Evolutionary conservation across 2,888 invertebrate species (phyloP).

Genomic region (Cryptus armator): DNA sequence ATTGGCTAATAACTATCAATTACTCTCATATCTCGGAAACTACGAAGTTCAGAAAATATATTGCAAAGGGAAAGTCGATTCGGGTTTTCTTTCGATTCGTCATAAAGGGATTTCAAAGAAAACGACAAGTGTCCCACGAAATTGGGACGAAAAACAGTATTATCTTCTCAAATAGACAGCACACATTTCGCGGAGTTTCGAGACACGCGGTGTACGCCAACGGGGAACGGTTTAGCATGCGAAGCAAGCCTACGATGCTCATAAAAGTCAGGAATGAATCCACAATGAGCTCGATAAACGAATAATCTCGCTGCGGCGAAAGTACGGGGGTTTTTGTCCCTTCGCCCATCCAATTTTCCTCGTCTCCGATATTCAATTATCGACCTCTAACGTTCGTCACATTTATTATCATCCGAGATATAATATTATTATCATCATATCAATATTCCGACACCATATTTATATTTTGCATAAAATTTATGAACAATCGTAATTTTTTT

Average conservation of each 20-base stretch:
- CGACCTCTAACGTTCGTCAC: slow-evolving; percentile 52
- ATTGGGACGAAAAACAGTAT: too few relatives aligned
- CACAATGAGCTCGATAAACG: slow-evolving; percentile 80
- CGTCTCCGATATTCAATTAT: slow-evolving; percentile 51
- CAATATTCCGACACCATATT: slow-evolving; percentile 17
- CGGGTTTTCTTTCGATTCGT: too few relatives aligned
- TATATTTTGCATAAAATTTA: background rate
- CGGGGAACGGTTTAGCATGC: slow-evolving; percentile 39
- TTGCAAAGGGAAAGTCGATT: too few relatives aligned
- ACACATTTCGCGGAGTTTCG: background rate
- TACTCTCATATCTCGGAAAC: too few relatives aligned
- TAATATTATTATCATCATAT: slow-evolving; percentile 29
- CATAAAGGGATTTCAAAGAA: too few relatives aligned
- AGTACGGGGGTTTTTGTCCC: slow-evolving; percentile 41
- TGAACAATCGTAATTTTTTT: background rate
- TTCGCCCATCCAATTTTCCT: slow-evolving; percentile 41
- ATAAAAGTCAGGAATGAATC: slow-evolving; percentile 79
- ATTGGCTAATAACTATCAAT: too few relatives aligned
- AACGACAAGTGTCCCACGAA: too few relatives aligned
- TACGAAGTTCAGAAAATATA: too few relatives aligned
- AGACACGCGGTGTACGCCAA: background rate
- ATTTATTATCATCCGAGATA: slow-evolving; percentile 1
- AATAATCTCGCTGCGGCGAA: slow-evolving; percentile 72
- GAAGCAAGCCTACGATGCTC: slow-evolving; percentile 63
- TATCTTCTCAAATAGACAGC: background rate